Conservation (phyloP, 2,888 invertebrate genomes). For the Drosophila aldrichi region DNA sequence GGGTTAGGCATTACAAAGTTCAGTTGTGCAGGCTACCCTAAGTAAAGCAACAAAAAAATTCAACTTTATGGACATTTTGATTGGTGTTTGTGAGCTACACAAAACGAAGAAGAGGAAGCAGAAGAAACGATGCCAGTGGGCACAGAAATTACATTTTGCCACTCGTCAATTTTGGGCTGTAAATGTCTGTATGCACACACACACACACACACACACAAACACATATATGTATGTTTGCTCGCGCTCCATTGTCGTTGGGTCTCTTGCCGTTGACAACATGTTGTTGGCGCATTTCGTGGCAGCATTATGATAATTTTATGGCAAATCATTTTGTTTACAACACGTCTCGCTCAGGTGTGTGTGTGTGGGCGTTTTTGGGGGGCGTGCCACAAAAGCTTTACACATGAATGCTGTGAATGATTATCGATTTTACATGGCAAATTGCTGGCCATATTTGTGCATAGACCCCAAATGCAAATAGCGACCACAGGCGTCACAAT, state of each 20-base stretch:
- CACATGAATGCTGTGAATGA: conserved; percentile 76
- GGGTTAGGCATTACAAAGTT: conserved; percentile 40
- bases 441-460: conserved; percentile 45
- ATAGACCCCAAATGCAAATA: conserved; percentile 31
- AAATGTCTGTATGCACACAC: too few relatives aligned
- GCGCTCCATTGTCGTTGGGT: conserved; percentile 34
- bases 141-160: conserved; percentile 59
- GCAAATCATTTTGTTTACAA: conserved; percentile 82
- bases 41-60: conserved; percentile 17
- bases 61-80: conserved; percentile 72
- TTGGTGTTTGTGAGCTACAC: conserved; percentile 60
- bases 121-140: conserved; percentile 48
- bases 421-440: conserved; percentile 79
- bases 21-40: conserved; percentile 67
- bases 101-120: conserved; percentile 9
- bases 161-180: conserved; percentile 58
- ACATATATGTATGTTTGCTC: conserved; percentile 5
- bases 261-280: conserved; percentile 76
- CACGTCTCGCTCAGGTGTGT: conserved; percentile 54
- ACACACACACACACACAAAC: not conserved
- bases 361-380: conserved; percentile 24
- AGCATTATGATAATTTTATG: conserved; percentile 82
- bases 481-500: conserved; percentile 27
- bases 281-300: conserved; percentile 79
- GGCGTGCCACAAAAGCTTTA: conserved; percentile 53